phyloP scores from a whole-genome alignment of 2,797 vertebrate species.

The Schizopygopsis malacanthus region DNA sequence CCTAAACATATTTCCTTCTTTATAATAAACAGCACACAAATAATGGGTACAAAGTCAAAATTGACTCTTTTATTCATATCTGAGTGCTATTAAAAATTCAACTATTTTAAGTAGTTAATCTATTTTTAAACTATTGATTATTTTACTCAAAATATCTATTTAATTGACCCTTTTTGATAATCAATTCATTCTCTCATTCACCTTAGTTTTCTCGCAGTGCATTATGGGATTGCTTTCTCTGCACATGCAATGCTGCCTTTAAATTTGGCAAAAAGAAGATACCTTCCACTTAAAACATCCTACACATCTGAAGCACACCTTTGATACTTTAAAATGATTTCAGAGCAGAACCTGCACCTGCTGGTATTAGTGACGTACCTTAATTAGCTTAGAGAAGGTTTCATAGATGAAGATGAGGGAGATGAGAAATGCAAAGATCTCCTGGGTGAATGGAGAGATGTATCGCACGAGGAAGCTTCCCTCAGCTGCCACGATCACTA shows the following conservation, averaged over 20 bases:
- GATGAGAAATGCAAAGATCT: conserved; percentile 98
- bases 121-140: background rate
- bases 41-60: too few species aligned
- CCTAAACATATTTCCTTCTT: too few species aligned
- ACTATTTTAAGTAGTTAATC: too few species aligned
- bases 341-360: background rate
- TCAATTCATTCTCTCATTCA: background rate
- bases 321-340: background rate
- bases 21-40: too few species aligned
- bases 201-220: background rate
- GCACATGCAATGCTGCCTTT: background rate
- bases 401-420: conserved; percentile 98
- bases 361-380: conserved; percentile 74
- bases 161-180: background rate
- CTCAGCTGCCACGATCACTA: conserved; percentile 92
- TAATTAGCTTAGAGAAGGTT: conserved; percentile 95
- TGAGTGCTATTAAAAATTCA: too few species aligned
- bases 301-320: background rate
- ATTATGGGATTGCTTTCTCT: background rate
- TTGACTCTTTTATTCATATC: too few species aligned
- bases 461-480: conserved; percentile 97
- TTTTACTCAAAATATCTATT: background rate
- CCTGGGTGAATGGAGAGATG: conserved; percentile 97
- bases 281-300: background rate
- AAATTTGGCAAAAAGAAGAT: background rate